phyloP scores from a whole-genome alignment of 1,140 invertebrate genomes.

The Acromyrmex charruanus region DNA sequence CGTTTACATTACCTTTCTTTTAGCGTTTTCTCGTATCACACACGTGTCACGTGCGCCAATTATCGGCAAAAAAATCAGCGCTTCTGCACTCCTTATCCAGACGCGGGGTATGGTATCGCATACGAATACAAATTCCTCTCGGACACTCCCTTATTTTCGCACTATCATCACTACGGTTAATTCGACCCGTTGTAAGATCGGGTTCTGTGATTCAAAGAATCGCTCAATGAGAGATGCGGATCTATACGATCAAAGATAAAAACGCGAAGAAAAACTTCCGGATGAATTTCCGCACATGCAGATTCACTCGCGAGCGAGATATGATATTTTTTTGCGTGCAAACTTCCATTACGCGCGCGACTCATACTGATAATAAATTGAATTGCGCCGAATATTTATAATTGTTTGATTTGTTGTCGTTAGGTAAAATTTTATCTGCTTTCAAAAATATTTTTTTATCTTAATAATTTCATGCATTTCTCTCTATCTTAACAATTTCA shows the following conservation, averaged over 20 bases:
- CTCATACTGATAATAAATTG: not conserved
- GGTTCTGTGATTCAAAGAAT: not conserved
- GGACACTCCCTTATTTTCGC: slow-evolving; percentile 10
- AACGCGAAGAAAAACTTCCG: not conserved
- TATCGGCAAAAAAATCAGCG: slow-evolving; percentile 10
- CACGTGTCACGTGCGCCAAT: not conserved
- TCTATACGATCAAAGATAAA: not conserved
- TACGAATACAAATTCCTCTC: slow-evolving; percentile 9
- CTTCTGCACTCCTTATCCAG: slow-evolving; percentile 25
- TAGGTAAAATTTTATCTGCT: not conserved
- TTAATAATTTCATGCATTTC: not conserved
- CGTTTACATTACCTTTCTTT: slow-evolving; percentile 54
- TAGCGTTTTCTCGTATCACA: slow-evolving; percentile 25
- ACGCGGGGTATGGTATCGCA: not conserved
- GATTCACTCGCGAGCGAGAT: not conserved
- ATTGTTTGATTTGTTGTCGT: not conserved
- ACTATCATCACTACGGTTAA: slow-evolving; percentile 33
- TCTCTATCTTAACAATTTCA: not conserved
- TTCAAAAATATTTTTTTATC: not conserved
- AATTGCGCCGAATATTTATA: not conserved
- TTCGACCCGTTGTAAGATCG: not conserved
- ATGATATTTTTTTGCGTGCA: slow-evolving; percentile 14
- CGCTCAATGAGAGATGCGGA: not conserved
- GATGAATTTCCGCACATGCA: not conserved
- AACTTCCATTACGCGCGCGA: slow-evolving; percentile 5